Base-by-base conservation (phyloP, 2,113 vertebrate species). In the Erythrocercus mccallii region DNA sequence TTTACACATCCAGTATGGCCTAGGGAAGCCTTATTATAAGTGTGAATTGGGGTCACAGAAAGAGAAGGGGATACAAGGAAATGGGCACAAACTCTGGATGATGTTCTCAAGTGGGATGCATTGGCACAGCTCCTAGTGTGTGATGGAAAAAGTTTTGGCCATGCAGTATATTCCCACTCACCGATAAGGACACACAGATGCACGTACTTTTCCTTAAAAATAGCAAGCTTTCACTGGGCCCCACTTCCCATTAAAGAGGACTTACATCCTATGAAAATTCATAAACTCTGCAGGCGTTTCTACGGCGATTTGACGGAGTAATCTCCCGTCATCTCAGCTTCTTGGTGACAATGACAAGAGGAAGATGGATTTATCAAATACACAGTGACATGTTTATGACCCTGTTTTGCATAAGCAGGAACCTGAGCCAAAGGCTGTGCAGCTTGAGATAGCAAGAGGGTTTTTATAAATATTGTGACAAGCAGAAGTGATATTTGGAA, bases 321-420 rank as follows among this genome's bases (percentile, higher is more conserved):
- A 98, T 97, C 97, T 97, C 90, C 97, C 40, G 77, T 97, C 96
- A 97, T 96, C 96, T 96, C 94, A 95, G 95, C 92, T 97, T 96
- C 92, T 96, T 96, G 69, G 92, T 97, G 97, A 97, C 97, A 97
- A 95, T 97, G 97, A 97, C 96, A 96, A 97, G 95, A 95, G 95
- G 94, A 97, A 96, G 97, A 98, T 97, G 97, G 97, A 98, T 98
- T 97, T 98, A 98, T 98, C 97, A 97, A 97, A 97, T 96, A 96
- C 92, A 92, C 72, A 81, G 95, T 97, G 96, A 96, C 96, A 96
- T 97, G 96, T 96, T 96, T 97, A 97, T 95, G 94, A 97, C 94
- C 96, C 95, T 95, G 95, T 95, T 97, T 97, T 97, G 96, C 97
- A 96, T 96, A 97, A 96, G 96, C 94, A 96, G 92, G 94, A 88